Evolutionary conservation across 2,113 vertebrate species (phyloP).

Genomic region (Speoplatyrhinus poulsoni): DNA sequence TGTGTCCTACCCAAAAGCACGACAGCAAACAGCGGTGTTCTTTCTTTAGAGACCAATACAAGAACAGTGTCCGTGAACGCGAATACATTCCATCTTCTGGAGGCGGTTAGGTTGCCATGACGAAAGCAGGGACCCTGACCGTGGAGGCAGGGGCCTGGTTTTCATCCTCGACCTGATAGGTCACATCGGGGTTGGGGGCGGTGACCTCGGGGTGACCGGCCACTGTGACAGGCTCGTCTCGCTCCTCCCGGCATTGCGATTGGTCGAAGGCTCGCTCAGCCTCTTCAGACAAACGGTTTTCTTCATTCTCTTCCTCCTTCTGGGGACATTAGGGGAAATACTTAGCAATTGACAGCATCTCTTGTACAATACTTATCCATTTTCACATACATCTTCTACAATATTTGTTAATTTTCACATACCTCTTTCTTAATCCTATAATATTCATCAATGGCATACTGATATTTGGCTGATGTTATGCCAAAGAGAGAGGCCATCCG

Average conservation of each 20-base stretch:
- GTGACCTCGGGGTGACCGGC: constrained; percentile 71
- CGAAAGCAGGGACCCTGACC: constrained; percentile 58
- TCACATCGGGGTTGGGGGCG: constrained; percentile 74
- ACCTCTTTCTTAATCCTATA: constrained; percentile 97
- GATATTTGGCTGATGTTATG: constrained; percentile 95
- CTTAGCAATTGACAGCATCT: background rate
- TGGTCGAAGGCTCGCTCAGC: constrained; percentile 83
- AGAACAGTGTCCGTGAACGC: too few species aligned
- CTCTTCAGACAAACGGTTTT: constrained; percentile 88
- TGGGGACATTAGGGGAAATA: constrained; percentile 42
- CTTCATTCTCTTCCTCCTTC: constrained; percentile 89
- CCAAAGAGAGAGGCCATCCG: constrained; percentile 94
- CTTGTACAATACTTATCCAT: background rate
- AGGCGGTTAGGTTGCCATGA: constrained; percentile 72
- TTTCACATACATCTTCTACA: constrained; percentile 80
- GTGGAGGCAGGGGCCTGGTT: constrained; percentile 38
- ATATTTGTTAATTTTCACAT: constrained; percentile 14
- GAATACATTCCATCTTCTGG: too few species aligned
- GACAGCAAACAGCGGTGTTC: too few species aligned
- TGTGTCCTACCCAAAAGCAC: too few species aligned
- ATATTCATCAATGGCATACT: constrained; percentile 97
- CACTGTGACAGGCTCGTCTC: constrained; percentile 48
- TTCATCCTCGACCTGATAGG: constrained; percentile 83
- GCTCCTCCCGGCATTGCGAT: constrained; percentile 70
- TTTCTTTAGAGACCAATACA: too few species aligned